These are phyloP conservation scores for Mugil cephalus DNA, from an alignment of 2,113 vertebrate genomes.

Conservation along the genomic window DNA sequence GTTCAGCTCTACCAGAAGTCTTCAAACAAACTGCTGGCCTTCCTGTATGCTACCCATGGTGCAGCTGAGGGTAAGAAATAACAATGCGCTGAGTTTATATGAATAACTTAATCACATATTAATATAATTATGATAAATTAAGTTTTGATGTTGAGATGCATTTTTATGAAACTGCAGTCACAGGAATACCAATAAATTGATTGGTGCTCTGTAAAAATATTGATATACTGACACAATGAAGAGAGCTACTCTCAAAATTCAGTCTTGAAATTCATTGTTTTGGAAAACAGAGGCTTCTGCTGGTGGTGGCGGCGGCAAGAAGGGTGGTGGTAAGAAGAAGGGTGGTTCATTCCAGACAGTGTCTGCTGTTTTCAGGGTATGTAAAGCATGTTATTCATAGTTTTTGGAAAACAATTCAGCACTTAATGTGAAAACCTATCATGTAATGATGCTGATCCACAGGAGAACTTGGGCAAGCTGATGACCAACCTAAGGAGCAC, in stretches of 20 bases:
- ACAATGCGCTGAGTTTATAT: background rate
- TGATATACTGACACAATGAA: too few species aligned
- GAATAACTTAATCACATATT: too few species aligned
- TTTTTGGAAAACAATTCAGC: too few species aligned
- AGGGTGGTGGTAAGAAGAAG: conserved; percentile 75
- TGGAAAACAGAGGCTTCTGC: conserved; percentile 57
- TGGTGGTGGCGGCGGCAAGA: conserved; percentile 54
- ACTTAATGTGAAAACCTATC: background rate
- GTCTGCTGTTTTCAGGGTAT: conserved; percentile 74
- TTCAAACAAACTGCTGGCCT: conserved; percentile 56
- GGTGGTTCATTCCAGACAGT: conserved; percentile 77
- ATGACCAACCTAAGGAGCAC: conserved; percentile 56
- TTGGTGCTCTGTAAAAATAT: too few species aligned
- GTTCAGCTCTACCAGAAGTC: conserved; percentile 84
- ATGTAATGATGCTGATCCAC: background rate
- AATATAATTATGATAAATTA: too few species aligned
- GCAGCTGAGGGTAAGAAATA: conserved; percentile 37
- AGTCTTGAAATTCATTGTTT: background rate
- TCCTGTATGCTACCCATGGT: conserved; percentile 58
- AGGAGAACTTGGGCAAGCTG: conserved; percentile 45
- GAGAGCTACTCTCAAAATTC: too few species aligned
- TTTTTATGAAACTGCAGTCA: too few species aligned
- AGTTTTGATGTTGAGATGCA: too few species aligned
- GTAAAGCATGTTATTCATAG: background rate
- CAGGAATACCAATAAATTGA: too few species aligned